Evolutionary conservation across 2,888 invertebrate species (phyloP), one percentile per base, ranked within the genome.

Genomic region (Polydrusus cervinus): DNA sequence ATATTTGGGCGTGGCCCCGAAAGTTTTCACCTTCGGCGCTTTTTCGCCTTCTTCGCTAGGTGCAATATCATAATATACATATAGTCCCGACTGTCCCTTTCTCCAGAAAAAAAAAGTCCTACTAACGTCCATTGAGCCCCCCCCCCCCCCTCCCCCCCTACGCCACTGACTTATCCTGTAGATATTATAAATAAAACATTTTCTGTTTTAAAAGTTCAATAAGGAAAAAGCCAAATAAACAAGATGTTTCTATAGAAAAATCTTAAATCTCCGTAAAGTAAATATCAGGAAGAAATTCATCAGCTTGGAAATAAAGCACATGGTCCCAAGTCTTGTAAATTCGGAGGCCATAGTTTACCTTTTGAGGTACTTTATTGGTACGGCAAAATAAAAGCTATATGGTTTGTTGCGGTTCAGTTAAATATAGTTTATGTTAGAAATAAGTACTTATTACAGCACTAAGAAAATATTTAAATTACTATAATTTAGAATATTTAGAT

Each of bases 271-370:
- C 51, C 6, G 0, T 30, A 61, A 67, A 61, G 61, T 73, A 73
- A 73, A 73, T 73, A 73, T 34, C 34, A 9, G 51, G 61, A 66
- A 57, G 67, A 40, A 14, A 57, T 60, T 40, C 67, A 45, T 67
- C 73, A 53, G 30, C 43, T 57, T 30, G 38, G 73, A 73, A 67
- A 73, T 67, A 73, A 73, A 73, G 73, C 73, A 73, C 61, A 67
- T 73, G 73, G 73, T 60, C 40, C 53, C 16, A 30, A 57, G 67
- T 66, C 73, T 67, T 57, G 66, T 60, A 67, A 66, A 61, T 61
- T 43, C 25, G 66, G 73, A 18, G 67, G 60, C 65, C 49, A 49
- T 34, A 62, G 71, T 71, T 71, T 71, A 65, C 66, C 66, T 57
- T 72, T 57, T 30, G 45, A 47, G 40, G 66, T 66, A 60, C 47